Base-by-base conservation (phyloP, 2,113 vertebrate species). In the Phaethornis superciliosus region DNA sequence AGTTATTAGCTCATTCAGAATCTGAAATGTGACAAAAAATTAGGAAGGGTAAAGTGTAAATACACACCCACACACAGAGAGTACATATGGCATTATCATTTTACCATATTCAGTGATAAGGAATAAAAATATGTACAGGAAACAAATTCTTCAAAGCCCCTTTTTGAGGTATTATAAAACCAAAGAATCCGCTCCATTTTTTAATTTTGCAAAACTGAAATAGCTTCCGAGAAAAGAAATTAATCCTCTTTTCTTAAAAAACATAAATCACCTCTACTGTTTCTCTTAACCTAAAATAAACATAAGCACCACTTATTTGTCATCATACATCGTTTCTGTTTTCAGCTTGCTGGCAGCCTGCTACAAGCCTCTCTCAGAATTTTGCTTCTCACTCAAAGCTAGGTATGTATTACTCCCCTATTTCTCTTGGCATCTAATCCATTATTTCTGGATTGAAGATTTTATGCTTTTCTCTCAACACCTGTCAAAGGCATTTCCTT, bases 271-370 rank as follows among this genome's bases (percentile, higher is more conserved):
- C 79, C 42, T 87, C 67, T 82, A 64, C 46, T n/a, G 68, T 44
- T 84, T 91, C 21, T 70, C 65, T 82, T 88, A 91, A 79, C 24
- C 60, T 74, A 87, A 92, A 94, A 89, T 54, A 94, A 92, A 80
- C 40, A 59, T 51, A 79, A 92, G 63, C 51, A 81, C 27, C 71
- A 78, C 49, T 89, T 85, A 72, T 24, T 60, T 77, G 65, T 68
- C 75, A 90, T 67, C 74, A 51, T 35, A 42, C 28, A 85, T 74
- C 82, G 78, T 47, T 85, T 76, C 72, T 74, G 44, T 78, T 88
- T 88, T 68, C 58, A 89, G 40, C 52, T 92, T 93, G 55, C 72
- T 81, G 71, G 78, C 85, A 93, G 77, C 10, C 49, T 83, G 44
- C 78, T 92, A 37, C n/a, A 72, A 40, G 35, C 32, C 28, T 32